A percentile compares a stretch with the other conserved stretches of the same genome.
Evolutionary conservation across 2,113 vertebrate species (phyloP).

Genomic region (Plecotus auritus): DNA sequence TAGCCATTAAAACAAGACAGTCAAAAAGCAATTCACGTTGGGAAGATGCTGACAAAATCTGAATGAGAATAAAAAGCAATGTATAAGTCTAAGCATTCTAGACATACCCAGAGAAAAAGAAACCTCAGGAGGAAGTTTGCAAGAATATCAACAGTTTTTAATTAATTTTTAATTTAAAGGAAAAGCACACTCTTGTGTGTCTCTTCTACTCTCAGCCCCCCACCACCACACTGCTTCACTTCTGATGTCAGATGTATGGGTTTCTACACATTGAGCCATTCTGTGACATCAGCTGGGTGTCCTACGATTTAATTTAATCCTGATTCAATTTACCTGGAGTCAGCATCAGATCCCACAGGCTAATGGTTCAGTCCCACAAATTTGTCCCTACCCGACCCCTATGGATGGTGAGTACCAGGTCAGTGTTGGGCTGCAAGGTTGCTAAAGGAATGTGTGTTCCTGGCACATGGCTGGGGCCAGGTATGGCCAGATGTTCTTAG

Average conservation of each 20-base stretch:
- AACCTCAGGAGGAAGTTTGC: not conserved
- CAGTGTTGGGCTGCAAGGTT: not conserved
- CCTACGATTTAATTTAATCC: not conserved
- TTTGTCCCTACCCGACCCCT: accelerated
- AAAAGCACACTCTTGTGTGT: not conserved
- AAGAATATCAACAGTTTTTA: not conserved
- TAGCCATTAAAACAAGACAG: not conserved
- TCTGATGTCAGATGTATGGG: not conserved
- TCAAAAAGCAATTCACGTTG: not conserved
- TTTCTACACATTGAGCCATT: not conserved
- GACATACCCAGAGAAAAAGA: not conserved
- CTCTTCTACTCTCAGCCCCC: not conserved
- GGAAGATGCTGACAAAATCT: not conserved
- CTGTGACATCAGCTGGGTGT: not conserved
- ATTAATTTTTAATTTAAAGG: constrained; percentile 5
- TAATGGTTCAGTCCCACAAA: not conserved
- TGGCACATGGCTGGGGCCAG: not conserved
- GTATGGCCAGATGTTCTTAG: not conserved
- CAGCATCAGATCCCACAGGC: not conserved
- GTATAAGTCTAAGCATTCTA: not conserved
- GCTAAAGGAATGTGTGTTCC: accelerated
- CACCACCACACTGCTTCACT: not conserved
- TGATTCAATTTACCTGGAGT: not conserved
- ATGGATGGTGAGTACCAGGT: not conserved
- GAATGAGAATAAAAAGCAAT: not conserved